A percentile compares a stretch with the other conserved stretches of the same genome.
Evolutionary conservation across 1,140 invertebrate species (phyloP).

Genomic region (Pomacea maculata): DNA sequence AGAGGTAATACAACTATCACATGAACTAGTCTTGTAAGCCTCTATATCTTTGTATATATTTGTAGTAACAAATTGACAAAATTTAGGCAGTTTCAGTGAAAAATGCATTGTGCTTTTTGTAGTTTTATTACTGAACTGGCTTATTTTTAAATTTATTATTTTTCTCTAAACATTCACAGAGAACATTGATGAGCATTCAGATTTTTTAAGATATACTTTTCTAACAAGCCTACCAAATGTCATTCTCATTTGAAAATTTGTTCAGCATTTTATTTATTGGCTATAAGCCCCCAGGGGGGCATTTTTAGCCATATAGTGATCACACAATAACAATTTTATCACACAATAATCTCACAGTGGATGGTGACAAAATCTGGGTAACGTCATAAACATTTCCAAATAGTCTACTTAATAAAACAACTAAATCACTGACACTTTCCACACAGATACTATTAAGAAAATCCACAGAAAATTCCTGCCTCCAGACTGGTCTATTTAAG

Average conservation of each 20-base stretch:
- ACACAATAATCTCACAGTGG: too few species aligned
- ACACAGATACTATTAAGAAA: too few species aligned
- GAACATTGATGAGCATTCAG: not conserved
- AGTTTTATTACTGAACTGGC: not conserved
- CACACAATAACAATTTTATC: too few species aligned
- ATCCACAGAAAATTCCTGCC: too few species aligned
- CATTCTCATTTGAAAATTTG: not conserved
- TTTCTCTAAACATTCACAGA: not conserved
- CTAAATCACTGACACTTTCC: too few species aligned
- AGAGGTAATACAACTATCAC: slow-evolving; percentile 62
- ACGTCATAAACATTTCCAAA: too few species aligned
- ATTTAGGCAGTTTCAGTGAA: slow-evolving; percentile 2
- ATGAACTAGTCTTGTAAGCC: not conserved
- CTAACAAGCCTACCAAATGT: not conserved
- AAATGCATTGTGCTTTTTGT: not conserved
- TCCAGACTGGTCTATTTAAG: too few species aligned
- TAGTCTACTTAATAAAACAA: too few species aligned
- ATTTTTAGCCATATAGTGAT: too few species aligned
- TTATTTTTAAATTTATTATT: not conserved
- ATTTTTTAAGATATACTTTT: slow-evolving; percentile 11
- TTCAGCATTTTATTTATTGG: too few species aligned
- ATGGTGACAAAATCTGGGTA: too few species aligned
- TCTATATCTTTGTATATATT: not conserved
- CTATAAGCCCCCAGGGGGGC: too few species aligned
- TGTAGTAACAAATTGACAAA: not conserved